Evolutionary conservation across 2,113 vertebrate genomes (phyloP), one percentile per base, ranked within the genome.

Genomic region (Rhombomys opimus): DNA sequence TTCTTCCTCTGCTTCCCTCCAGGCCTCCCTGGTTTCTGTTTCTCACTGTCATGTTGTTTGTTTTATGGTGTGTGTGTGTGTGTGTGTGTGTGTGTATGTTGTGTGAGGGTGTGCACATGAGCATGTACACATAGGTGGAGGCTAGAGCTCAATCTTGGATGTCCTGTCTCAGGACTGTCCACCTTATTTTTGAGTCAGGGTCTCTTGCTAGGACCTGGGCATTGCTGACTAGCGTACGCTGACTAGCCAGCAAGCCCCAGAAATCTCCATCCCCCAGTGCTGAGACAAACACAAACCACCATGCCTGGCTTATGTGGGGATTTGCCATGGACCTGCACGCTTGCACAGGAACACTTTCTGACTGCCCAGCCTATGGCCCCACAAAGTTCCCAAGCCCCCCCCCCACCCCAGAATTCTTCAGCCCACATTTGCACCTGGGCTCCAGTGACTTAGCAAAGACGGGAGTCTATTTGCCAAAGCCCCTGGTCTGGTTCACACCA

Each of bases 401-500:
- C 46, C 46, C 46, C 46, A 4, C 41, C 46, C 46, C 32, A 59
- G 59, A 87, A 38, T 93, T 84, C 63, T 63, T 80, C 63, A 38
- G 61, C 20, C 57, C 4, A 46, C 68, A 78, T 12, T 85, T 32
- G 27, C 46, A 35, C 81, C 22, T 73, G 65, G 72, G 57, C 41
- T 88, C 52, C n/a, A 67, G 20, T 81, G 52, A 54, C 87, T 77
- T 38, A 22, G 52, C 46, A 77, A 30, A 75, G 52, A 88, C n/a
- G 1, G 54, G 75, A 80, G 35, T 81, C 76, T 75, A 30, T 82
- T 65, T 85, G 27, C 61, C 67, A 76, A 91, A 10, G 75, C 38
- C 61, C 73, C 41, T 68, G 68, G 80, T 61, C 87, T 86, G 18
- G 78, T 72, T 88, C n/a, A 91, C 89, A 87, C 82, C 52, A 52